Conservation (phyloP, 2,888 invertebrate species). For the Stenolophus ochropezus region DNA sequence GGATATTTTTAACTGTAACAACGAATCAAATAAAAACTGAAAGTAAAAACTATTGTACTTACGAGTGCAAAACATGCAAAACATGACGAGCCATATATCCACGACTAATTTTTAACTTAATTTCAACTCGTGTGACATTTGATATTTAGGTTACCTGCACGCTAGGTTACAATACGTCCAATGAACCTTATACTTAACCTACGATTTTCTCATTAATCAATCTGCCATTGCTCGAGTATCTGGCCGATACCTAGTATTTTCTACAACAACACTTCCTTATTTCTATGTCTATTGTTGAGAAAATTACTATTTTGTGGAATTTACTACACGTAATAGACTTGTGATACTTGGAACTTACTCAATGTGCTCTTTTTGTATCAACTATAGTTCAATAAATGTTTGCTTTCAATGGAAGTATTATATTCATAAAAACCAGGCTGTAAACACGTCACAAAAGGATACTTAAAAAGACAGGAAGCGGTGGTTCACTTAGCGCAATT, state of each 20-base stretch:
- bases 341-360: background rate
- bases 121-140: slow-evolving; percentile 37
- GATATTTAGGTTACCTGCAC: slow-evolving; percentile 41
- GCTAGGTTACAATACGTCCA: slow-evolving; percentile 32
- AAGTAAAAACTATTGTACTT: slow-evolving; percentile 4
- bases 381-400: too few species aligned
- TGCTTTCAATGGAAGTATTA: too few species aligned
- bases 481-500: too few species aligned
- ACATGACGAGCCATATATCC: slow-evolving; percentile 33
- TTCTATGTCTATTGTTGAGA: background rate
- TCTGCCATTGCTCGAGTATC: background rate
- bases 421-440: too few species aligned
- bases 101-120: slow-evolving; percentile 29
- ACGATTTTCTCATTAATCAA: slow-evolving; percentile 28
- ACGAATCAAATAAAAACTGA: background rate
- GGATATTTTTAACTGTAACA: background rate
- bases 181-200: slow-evolving; percentile 16
- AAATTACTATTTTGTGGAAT: background rate
- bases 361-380: too few species aligned
- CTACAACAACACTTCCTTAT: background rate
- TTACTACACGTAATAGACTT: background rate
- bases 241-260: background rate
- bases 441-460: too few species aligned
- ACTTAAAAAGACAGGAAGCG: too few species aligned
- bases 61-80: background rate